These are phyloP conservation scores for Julus scandinavius DNA, from an alignment of 2,888 invertebrate genomes.

Conservation along the genomic window DNA sequence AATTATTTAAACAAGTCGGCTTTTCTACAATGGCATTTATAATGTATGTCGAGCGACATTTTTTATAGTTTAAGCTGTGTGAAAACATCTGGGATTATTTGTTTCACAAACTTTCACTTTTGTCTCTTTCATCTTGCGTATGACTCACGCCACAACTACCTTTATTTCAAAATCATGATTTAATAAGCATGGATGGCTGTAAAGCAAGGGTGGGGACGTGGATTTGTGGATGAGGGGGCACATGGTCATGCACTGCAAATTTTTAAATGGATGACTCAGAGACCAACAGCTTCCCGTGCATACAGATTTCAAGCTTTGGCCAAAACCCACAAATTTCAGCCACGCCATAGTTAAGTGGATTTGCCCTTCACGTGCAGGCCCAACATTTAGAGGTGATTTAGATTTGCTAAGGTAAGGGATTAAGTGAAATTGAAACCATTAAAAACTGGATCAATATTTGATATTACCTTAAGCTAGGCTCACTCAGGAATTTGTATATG, in stretches of 20 bases:
- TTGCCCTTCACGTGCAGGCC: no score
- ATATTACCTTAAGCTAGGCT: no score
- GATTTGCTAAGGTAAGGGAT: no score
- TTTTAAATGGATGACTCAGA: not conserved
- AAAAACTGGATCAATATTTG: no score
- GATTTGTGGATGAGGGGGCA: constrained; percentile 23
- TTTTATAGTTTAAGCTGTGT: not conserved
- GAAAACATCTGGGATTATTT: not conserved
- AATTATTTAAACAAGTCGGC: not conserved
- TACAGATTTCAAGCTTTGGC: not conserved
- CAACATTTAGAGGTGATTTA: not conserved
- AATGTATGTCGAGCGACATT: not conserved
- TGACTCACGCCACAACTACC: not conserved
- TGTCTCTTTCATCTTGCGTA: not conserved
- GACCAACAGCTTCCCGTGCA: constrained; percentile 14
- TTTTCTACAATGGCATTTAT: no score
- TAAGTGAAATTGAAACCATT: no score
- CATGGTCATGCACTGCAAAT: constrained; percentile 1
- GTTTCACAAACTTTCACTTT: not conserved
- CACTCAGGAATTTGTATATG: no score
- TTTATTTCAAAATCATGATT: not conserved
- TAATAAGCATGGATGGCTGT: not conserved
- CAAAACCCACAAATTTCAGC: not conserved
- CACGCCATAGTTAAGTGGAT: no score
- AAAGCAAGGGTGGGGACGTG: constrained; percentile 10